A percentile compares a stretch with the other conserved stretches of the same genome.
Conservation (phyloP, 2,888 invertebrate genomes). For the Meghimatium bilineatum region DNA sequence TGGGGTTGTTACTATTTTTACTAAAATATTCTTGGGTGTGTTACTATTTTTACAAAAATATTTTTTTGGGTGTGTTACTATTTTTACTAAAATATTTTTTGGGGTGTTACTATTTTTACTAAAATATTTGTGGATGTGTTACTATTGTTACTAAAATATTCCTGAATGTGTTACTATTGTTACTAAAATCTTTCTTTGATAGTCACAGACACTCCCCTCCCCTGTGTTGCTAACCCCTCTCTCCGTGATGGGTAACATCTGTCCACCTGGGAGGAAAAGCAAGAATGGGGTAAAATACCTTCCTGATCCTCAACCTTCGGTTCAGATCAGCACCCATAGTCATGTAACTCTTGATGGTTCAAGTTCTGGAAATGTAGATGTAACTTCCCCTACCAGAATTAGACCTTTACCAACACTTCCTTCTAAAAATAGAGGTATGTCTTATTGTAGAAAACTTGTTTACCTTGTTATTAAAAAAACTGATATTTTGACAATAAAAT, state of each 20-base stretch:
- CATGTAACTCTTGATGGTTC: background rate
- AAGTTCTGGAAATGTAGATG: background rate
- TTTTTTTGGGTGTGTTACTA: too few relatives aligned
- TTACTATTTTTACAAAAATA: too few relatives aligned
- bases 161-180: background rate
- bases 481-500: too few relatives aligned
- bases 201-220: background rate
- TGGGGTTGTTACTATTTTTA: too few relatives aligned
- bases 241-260: slow-evolving; percentile 41
- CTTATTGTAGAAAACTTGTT: background rate
- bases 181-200: background rate
- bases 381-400: slow-evolving; percentile 2
- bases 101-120: too few relatives aligned
- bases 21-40: too few relatives aligned
- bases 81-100: too few relatives aligned
- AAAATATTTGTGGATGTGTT: too few relatives aligned
- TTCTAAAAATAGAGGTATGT: slow-evolving; percentile 45
- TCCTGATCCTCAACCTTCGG: slow-evolving; percentile 29
- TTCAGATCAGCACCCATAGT: slow-evolving; percentile 7
- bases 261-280: slow-evolving; percentile 22
- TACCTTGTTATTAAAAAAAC: too few relatives aligned
- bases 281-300: background rate
- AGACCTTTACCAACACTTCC: slow-evolving; percentile 48
- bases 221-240: background rate
- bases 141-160: too few relatives aligned